Percentiles rank a stretch among this genome's conserved stretches.
Evolutionary conservation across 2,888 invertebrate species (phyloP).

Genomic region (Dasysyrphus albostriatus): DNA sequence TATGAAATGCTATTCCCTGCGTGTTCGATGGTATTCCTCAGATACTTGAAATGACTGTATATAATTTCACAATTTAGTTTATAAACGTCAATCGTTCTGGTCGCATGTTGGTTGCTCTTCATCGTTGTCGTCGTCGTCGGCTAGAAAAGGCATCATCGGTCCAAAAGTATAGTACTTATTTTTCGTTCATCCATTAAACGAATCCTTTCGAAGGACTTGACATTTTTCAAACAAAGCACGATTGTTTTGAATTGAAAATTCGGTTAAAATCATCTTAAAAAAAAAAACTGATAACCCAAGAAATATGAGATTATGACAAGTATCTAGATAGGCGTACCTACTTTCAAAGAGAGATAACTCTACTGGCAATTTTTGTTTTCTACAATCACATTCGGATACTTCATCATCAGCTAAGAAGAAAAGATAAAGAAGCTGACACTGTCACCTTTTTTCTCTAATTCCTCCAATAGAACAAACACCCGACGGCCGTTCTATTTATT

Average conservation of each 20-base stretch:
- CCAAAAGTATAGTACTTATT: background rate
- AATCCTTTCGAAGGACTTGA: constrained; percentile 26
- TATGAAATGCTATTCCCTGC: constrained; percentile 49
- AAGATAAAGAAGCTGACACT: constrained; percentile 63
- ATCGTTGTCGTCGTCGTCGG: constrained; percentile 70
- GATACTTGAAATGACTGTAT: constrained; percentile 62
- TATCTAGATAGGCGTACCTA: constrained; percentile 11
- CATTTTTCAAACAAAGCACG: background rate
- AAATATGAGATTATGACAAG: constrained; percentile 41
- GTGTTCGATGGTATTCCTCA: constrained; percentile 45
- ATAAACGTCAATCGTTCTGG: constrained; percentile 72
- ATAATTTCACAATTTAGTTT: constrained; percentile 72
- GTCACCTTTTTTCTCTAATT: constrained; percentile 29
- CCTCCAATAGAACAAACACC: constrained; percentile 41
- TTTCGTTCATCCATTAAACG: constrained; percentile 3
- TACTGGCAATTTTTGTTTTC: constrained; percentile 45
- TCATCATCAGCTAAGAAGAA: constrained; percentile 30
- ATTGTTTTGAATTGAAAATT: constrained; percentile 18
- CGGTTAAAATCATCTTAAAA: constrained; percentile 4
- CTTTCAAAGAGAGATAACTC: constrained; percentile 55
- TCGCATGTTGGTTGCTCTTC: constrained; percentile 71
- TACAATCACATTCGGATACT: constrained; percentile 62
- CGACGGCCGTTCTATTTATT: constrained; percentile 72
- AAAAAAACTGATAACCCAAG: constrained; percentile 62
- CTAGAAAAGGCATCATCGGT: constrained; percentile 32